Conservation (phyloP, 2,888 invertebrate species). For the Hypercompe scribonia region DNA sequence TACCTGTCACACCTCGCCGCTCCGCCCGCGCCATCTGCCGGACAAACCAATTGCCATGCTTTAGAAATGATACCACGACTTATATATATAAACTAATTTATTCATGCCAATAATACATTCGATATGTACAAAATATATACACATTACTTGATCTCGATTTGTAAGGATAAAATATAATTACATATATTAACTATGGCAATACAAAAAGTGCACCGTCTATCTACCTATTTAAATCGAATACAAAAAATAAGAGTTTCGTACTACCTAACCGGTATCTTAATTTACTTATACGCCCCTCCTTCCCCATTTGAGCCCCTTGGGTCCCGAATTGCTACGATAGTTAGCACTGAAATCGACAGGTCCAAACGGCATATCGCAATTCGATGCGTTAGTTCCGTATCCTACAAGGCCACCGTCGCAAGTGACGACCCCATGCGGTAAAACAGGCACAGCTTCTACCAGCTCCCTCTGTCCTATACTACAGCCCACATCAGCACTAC, state of each 20-base stretch:
- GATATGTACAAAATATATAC: constrained; percentile 28
- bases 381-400: constrained; percentile 4
- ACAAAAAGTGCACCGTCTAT: constrained; percentile 14
- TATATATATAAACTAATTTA: constrained; percentile 40
- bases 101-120: constrained; percentile 38
- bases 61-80: constrained; percentile 46
- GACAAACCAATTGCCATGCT: constrained; percentile 53
- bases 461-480: constrained; percentile 17
- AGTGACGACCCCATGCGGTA: background rate
- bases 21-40: constrained; percentile 64
- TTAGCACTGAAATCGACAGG: constrained; percentile 30
- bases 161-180: background rate
- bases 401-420: background rate
- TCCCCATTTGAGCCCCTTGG: constrained; percentile 43
- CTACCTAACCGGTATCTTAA: background rate
- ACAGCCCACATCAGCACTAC: constrained; percentile 24
- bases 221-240: background rate
- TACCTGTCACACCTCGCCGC: constrained; percentile 76
- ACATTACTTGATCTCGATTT: constrained; percentile 5
- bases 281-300: constrained; percentile 33
- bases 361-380: constrained; percentile 18
- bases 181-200: constrained; percentile 9
- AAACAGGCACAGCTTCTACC: background rate
- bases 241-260: background rate
- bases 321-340: constrained; percentile 30